Percentiles rank a stretch among this genome's conserved stretches.
phyloP scores from a whole-genome alignment of 92 coral and sea anemone species.

The Actinostola sp. region DNA sequence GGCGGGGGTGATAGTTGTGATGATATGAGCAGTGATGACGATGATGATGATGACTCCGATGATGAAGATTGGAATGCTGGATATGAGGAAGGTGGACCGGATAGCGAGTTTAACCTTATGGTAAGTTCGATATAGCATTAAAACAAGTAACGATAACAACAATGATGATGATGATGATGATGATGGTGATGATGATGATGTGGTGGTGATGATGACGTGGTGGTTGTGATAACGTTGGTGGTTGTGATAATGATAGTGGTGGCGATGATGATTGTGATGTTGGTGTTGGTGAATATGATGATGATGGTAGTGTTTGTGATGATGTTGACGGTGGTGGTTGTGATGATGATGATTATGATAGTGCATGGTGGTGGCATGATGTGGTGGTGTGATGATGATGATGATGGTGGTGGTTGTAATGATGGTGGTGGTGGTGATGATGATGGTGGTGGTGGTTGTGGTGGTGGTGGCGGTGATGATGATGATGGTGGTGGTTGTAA shows the following conservation, averaged over 20 bases:
- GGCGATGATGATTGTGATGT: background rate
- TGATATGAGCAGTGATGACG: conserved; percentile 51
- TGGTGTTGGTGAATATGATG: background rate
- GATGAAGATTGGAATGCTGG: conserved; percentile 96
- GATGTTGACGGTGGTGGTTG: background rate
- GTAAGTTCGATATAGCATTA: conserved; percentile 39
- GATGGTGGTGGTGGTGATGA: background rate
- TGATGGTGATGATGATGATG: background rate
- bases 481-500: background rate
- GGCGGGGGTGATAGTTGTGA: conserved; percentile 49
- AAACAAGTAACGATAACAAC: too few species aligned
- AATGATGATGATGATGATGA: background rate
- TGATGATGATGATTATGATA: too few species aligned
- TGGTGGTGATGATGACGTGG: background rate
- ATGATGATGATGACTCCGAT: conserved; percentile 69
- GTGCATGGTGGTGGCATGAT: background rate
- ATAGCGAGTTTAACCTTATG: conserved; percentile 94
- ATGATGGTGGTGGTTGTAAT: background rate
- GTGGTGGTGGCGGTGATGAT: background rate
- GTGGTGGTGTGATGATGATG: background rate
- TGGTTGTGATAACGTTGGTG: background rate
- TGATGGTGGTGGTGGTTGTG: background rate
- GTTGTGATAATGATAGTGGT: background rate
- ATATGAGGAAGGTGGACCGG: conserved; percentile 75
- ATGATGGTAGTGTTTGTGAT: background rate